Percentiles rank a stretch among this genome's conserved stretches.
Evolutionary conservation across 2,888 invertebrate genomes (phyloP).

Genomic region (Athalia cordata): DNA sequence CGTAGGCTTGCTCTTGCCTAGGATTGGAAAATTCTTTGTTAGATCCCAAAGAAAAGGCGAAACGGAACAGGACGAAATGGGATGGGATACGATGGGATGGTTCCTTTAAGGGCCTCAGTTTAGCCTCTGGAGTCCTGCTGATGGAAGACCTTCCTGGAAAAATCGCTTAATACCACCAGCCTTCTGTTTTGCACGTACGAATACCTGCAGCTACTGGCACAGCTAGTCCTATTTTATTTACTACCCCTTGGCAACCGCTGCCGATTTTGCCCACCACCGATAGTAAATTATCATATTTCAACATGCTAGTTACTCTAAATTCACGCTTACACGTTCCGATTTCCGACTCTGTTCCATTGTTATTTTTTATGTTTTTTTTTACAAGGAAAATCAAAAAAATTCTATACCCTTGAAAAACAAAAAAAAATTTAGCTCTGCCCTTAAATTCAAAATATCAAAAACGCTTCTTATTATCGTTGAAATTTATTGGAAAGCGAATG

Average conservation of each 20-base stretch:
- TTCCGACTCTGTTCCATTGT: no score
- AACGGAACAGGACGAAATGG: constrained; percentile 1
- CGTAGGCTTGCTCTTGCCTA: not conserved
- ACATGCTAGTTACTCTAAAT: no score
- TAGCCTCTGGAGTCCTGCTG: not conserved
- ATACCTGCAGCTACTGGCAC: not conserved
- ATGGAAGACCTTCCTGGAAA: constrained; percentile 43
- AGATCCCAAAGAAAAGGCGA: constrained; percentile 34
- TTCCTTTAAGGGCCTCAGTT: constrained; percentile 24
- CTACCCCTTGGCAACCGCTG: not conserved
- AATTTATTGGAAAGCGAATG: no score
- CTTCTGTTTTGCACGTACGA: constrained; percentile 41
- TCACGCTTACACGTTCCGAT: no score
- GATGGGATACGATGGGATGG: constrained; percentile 20
- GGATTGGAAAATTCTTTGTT: constrained; percentile 32
- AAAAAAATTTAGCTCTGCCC: no score
- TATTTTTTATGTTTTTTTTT: no score
- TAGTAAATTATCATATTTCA: no score
- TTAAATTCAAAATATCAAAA: no score
- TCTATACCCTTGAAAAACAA: no score
- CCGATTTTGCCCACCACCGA: not conserved
- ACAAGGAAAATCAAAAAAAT: no score
- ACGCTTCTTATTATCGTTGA: no score
- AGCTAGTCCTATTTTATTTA: constrained; percentile 18
- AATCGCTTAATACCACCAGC: constrained; percentile 38